Evolutionary conservation across 2,888 invertebrate genomes (phyloP).

Genomic region (Mesorhabditis sp.): DNA sequence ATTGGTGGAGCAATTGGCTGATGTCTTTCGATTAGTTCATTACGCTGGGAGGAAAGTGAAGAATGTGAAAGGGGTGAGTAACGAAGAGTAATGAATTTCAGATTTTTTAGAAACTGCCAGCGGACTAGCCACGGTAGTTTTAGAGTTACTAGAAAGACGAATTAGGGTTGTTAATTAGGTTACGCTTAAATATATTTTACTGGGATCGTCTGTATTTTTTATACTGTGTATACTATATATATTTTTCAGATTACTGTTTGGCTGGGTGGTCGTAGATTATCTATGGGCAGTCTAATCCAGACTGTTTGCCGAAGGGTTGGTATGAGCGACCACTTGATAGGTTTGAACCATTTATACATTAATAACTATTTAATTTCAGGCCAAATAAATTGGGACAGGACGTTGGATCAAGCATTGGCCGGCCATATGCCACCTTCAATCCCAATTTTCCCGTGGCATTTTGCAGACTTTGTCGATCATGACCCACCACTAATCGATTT

Average conservation of each 20-base stretch:
- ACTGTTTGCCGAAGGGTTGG: conserved; percentile 53
- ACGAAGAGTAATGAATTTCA: not conserved
- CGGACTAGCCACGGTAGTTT: no score
- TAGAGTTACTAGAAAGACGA: no score
- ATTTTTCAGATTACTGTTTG: conserved; percentile 48
- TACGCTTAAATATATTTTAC: no score
- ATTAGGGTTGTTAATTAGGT: no score
- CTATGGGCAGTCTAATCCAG: conserved; percentile 51
- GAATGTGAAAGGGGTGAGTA: conserved; percentile 51
- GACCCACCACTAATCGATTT: conserved; percentile 54
- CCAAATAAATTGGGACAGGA: conserved; percentile 53
- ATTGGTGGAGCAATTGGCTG: conserved; percentile 52
- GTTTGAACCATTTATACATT: conserved; percentile 17
- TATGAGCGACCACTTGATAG: conserved; percentile 50
- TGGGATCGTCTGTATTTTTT: no score
- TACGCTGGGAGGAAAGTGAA: conserved; percentile 53
- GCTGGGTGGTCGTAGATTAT: conserved; percentile 49
- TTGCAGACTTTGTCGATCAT: conserved; percentile 51
- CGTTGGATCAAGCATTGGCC: conserved; percentile 40
- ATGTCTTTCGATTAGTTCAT: conserved; percentile 53
- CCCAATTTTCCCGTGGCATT: conserved; percentile 55
- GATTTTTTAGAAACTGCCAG: not conserved
- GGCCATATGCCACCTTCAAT: conserved; percentile 40
- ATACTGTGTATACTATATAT: no score
- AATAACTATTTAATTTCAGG: conserved; percentile 19